These are phyloP conservation scores for Ormyrus thymus DNA, from an alignment of 2,888 invertebrate genomes.

Conservation along the genomic window DNA sequence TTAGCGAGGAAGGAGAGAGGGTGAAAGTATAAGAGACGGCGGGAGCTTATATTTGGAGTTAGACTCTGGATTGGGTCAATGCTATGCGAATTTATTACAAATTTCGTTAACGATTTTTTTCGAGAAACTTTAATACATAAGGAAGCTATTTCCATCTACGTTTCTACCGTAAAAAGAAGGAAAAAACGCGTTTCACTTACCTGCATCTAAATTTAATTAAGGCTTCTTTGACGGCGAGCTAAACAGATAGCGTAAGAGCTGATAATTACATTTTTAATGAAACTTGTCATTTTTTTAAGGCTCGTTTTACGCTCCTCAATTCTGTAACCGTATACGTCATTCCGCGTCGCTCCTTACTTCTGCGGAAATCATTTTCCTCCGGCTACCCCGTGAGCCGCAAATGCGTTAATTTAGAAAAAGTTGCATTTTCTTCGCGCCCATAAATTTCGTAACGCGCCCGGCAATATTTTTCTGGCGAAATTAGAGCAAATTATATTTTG, in stretches of 20 bases:
- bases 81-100: not conserved
- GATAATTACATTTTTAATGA: not conserved
- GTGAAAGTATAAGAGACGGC: not conserved
- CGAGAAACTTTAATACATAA: too few relatives aligned
- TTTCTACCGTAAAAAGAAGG: too few relatives aligned
- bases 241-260: too few relatives aligned
- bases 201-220: too few relatives aligned
- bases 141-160: too few relatives aligned
- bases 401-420: conserved; percentile 1
- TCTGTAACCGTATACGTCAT: conserved; percentile 1
- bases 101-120: too few relatives aligned
- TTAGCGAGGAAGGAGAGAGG: not conserved
- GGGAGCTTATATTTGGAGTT: not conserved
- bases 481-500: too few relatives aligned
- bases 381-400: not conserved
- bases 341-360: not conserved
- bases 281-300: not conserved
- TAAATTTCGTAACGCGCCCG: too few relatives aligned
- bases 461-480: too few relatives aligned
- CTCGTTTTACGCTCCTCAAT: conserved; percentile 11
- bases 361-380: conserved; percentile 7
- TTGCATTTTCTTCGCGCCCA: not conserved
- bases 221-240: too few relatives aligned
- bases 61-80: not conserved
- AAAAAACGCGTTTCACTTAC: too few relatives aligned